A percentile compares a stretch with the other conserved stretches of the same genome.
Conservation (phyloP, 2,888 invertebrate species). For the Agonopterix subpropinquella region DNA sequence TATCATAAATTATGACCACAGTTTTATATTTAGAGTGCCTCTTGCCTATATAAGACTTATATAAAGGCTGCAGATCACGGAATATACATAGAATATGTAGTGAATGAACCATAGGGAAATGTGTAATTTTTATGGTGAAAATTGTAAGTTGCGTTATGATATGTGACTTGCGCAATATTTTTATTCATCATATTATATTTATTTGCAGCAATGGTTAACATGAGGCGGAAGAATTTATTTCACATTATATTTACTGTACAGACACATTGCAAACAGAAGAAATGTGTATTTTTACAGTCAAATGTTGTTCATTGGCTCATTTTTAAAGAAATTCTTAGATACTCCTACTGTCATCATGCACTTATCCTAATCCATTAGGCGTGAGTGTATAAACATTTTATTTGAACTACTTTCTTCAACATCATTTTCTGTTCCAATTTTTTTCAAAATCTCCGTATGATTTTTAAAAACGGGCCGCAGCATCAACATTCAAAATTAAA, state of each 20-base stretch:
- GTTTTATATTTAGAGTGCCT: conserved; percentile 80
- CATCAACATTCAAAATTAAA: conserved; percentile 5
- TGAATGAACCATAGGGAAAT: conserved; percentile 52
- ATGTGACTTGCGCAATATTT: conserved; percentile 50
- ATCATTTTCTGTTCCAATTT: too few relatives aligned
- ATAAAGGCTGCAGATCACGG: conserved; percentile 77
- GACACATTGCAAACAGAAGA: too few relatives aligned
- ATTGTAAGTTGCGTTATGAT: conserved; percentile 77
- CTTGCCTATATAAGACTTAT: conserved; percentile 77
- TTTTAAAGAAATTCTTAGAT: too few relatives aligned
- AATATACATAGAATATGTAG: conserved; percentile 73
- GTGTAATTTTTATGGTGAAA: conserved; percentile 72
- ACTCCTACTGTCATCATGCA: too few relatives aligned
- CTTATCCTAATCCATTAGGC: too few relatives aligned
- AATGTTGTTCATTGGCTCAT: too few relatives aligned
- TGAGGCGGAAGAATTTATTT: background rate
- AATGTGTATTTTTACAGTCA: too few relatives aligned
- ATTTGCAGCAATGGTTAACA: conserved; percentile 13
- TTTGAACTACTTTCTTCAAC: too few relatives aligned
- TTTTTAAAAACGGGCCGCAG: too few relatives aligned
- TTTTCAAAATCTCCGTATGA: too few relatives aligned
- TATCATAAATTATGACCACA: conserved; percentile 74
- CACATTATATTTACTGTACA: background rate
- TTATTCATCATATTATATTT: conserved; percentile 11
- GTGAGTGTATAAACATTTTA: too few relatives aligned